A percentile compares a stretch with the other conserved stretches of the same genome.
Conservation (phyloP, 2,888 invertebrate genomes). For the Agrypnus murinus region DNA sequence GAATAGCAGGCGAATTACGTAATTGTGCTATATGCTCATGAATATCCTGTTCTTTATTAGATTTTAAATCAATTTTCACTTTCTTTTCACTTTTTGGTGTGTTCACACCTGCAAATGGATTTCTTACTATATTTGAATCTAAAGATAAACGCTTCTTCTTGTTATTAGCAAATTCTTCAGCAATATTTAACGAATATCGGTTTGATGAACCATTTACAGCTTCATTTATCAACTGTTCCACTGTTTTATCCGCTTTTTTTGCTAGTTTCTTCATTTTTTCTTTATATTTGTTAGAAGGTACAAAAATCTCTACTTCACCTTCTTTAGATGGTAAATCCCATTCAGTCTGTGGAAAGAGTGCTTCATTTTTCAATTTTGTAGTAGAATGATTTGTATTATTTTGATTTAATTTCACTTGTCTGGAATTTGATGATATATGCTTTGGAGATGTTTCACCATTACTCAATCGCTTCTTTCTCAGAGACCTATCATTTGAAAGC, state of each 20-base stretch:
- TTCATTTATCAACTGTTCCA: conserved; percentile 7
- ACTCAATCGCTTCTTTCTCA: no score
- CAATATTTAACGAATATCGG: conserved; percentile 14
- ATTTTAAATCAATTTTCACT: conserved; percentile 82
- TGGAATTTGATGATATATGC: no score
- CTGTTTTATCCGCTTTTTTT: conserved; percentile 45
- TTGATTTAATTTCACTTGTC: no score
- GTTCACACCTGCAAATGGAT: conserved; percentile 58
- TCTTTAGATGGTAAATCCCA: conserved; percentile 70
- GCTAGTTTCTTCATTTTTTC: conserved; percentile 52
- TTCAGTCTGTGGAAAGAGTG: conserved; percentile 60
- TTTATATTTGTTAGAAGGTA: conserved; percentile 62
- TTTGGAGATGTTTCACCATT: no score
- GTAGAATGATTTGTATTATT: no score
- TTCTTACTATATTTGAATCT: conserved; percentile 58
- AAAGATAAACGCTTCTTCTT: conserved; percentile 55
- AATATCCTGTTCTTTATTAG: conserved; percentile 82
- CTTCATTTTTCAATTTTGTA: no score
- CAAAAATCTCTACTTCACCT: conserved; percentile 69
- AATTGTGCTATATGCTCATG: conserved; percentile 84
- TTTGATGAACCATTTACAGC: conserved; percentile 11
- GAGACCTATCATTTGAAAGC: no score
- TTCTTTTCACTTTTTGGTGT: conserved; percentile 73
- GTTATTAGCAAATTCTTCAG: conserved; percentile 33
- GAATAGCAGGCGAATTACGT: conserved; percentile 81